Conservation (phyloP, 2,888 invertebrate species). For the Scrobipalpa atriplicella region DNA sequence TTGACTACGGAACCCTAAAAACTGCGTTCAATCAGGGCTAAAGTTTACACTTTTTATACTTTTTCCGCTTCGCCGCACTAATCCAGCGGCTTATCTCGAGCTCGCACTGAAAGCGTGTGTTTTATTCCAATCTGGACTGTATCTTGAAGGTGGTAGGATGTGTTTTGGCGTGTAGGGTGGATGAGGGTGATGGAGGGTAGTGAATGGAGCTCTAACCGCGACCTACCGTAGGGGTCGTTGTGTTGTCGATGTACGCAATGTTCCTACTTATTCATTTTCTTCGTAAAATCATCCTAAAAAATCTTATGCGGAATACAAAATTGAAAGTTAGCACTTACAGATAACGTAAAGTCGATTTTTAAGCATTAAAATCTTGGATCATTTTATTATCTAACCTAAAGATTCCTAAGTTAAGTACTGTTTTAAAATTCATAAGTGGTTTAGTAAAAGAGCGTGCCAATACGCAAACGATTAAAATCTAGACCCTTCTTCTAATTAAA, state of each 20-base stretch:
- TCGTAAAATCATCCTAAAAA: no score
- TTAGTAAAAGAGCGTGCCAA: no score
- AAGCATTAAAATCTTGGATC: no score
- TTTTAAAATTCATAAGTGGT: no score
- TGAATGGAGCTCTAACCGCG: conserved; percentile 76
- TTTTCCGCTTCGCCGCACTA: conserved; percentile 69
- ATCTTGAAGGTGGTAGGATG: conserved; percentile 41
- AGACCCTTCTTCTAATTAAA: no score
- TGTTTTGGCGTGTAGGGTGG: conserved; percentile 32
- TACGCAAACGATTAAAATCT: no score
- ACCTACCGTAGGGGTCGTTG: conserved; percentile 70
- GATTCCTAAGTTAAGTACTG: no score
- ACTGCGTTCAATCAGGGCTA: conserved; percentile 55
- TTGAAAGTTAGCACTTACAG: no score
- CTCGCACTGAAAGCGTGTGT: conserved; percentile 64
- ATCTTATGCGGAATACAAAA: no score
- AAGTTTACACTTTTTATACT: conserved; percentile 63
- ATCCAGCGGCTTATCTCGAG: conserved; percentile 74
- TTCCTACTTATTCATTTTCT: no score
- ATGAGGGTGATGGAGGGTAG: conserved; percentile 57
- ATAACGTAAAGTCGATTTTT: background rate
- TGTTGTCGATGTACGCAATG: conserved; percentile 47
- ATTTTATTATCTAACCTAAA: background rate
- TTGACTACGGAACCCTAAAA: conserved; percentile 37
- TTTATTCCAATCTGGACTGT: conserved; percentile 36